Evolutionary conservation across 2,888 invertebrate genomes (phyloP).

Genomic region (Hoplodrina blanda): DNA sequence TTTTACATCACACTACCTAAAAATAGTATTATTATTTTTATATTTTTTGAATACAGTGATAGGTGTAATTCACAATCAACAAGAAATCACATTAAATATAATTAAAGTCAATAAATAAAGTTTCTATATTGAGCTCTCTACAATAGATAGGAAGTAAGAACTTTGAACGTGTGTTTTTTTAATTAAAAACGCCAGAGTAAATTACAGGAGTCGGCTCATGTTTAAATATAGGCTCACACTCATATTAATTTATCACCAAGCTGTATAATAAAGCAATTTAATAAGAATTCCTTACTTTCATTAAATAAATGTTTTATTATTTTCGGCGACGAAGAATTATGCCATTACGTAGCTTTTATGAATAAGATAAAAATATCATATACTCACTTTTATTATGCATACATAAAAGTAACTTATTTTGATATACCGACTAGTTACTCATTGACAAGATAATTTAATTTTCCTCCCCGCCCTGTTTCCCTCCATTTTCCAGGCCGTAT

Average conservation of each 20-base stretch:
- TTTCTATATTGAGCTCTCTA: background rate
- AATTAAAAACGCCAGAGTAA: background rate
- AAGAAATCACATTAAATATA: background rate
- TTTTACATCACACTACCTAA: too few relatives aligned
- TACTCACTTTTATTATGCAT: background rate
- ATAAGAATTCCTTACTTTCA: background rate
- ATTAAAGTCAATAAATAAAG: background rate
- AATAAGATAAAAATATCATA: background rate
- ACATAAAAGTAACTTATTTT: too few relatives aligned
- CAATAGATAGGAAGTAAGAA: background rate
- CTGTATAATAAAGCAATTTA: background rate
- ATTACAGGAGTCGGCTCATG: background rate
- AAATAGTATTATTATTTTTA: too few relatives aligned
- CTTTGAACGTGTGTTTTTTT: background rate
- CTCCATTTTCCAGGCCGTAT: background rate
- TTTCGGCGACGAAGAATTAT: background rate
- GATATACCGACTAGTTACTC: background rate
- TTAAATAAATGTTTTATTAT: slow-evolving; percentile 4
- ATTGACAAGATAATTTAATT: background rate
- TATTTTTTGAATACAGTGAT: too few relatives aligned
- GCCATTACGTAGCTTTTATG: background rate
- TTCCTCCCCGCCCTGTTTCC: background rate
- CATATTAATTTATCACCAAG: slow-evolving; percentile 4
- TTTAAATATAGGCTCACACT: background rate
- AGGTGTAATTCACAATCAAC: background rate